phyloP scores from a whole-genome alignment of 1,140 invertebrate species.

The Eufriesea mexicana region DNA sequence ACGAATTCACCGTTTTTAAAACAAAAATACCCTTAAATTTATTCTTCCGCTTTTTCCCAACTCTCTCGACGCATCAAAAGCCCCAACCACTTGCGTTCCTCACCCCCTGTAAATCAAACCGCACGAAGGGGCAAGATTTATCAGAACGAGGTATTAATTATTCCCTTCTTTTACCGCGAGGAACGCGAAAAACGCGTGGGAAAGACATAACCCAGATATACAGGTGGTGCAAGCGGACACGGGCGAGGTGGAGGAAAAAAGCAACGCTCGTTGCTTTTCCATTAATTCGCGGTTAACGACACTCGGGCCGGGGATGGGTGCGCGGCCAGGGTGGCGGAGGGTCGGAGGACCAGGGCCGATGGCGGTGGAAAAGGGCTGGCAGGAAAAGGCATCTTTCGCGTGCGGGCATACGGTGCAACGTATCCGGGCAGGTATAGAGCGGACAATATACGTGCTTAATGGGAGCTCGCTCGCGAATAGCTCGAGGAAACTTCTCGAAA shows the following conservation, averaged over 20 bases:
- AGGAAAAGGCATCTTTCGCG: constrained; percentile 10
- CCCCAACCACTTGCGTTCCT: too few species aligned
- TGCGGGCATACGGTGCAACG: neutral
- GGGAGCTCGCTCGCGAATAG: constrained; percentile 70
- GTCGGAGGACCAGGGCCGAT: too few species aligned
- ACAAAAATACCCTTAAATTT: too few species aligned
- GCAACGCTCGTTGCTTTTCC: constrained; percentile 14
- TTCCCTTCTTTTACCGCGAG: neutral
- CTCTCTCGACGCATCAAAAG: too few species aligned
- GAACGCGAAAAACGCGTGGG: neutral
- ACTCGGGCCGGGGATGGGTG: neutral
- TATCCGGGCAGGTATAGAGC: constrained; percentile 49
- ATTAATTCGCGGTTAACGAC: constrained; percentile 43
- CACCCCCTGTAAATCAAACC: neutral
- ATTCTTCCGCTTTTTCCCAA: too few species aligned
- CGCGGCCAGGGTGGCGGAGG: neutral
- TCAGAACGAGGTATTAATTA: neutral
- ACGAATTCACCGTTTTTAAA: too few species aligned
- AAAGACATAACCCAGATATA: neutral
- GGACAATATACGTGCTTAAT: constrained; percentile 67
- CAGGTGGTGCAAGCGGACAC: neutral
- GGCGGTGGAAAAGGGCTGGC: too few species aligned
- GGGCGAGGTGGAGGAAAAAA: neutral
- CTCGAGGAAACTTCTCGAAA: constrained; percentile 76
- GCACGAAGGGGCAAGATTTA: neutral